Evolutionary conservation across 1,140 invertebrate species (phyloP), one percentile per base, ranked within the genome.

Genomic region (Drosophila nikananu): DNA sequence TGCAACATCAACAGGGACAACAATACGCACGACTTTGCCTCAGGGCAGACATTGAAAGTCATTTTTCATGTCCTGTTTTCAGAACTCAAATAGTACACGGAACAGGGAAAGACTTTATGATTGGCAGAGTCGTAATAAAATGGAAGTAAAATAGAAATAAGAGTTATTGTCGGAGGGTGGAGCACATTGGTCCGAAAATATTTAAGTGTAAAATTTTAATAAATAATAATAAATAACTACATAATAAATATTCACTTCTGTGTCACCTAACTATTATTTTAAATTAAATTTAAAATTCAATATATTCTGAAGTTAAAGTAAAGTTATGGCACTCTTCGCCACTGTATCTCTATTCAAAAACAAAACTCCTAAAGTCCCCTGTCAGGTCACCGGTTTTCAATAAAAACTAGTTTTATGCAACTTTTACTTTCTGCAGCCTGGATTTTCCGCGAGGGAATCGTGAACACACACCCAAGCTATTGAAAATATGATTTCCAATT

Each of bases 401-500:
- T 64, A 39, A 67, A 73, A 55, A 37, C 67, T 52, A 25, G 46
- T 66, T 67, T 41, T 61, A 41, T 62, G 42, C 46, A 37, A 61
- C 63, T 78, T 73, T 77, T 63, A 75, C 57, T 71, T 83, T 67
- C 46, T 61, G 39, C 17, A 37, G 46, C 42, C 48, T 41, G 42
- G 23, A 44, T 52, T 76, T 77, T 39, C n/a, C 41, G 49, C 32
- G 51, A 62, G 25, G 21, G 17, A 81, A 55, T 46, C 37, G 51
- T 23, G 51, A 52, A 44, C 39, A 44, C 23, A 48, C 23, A 48
- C 44, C 52, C 25, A 57, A 58, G 60, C 64, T 67, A 80, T 83
- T 71, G 77, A 63, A 66, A 68, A 75, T 70, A 37, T 78, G 64
- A 81, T 73, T 80, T 48, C 51, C 77, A 80, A 77, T 86, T 70